These are phyloP conservation scores for Protula sp. DNA, from an alignment of 2,888 invertebrate species.

Conservation along the genomic window DNA sequence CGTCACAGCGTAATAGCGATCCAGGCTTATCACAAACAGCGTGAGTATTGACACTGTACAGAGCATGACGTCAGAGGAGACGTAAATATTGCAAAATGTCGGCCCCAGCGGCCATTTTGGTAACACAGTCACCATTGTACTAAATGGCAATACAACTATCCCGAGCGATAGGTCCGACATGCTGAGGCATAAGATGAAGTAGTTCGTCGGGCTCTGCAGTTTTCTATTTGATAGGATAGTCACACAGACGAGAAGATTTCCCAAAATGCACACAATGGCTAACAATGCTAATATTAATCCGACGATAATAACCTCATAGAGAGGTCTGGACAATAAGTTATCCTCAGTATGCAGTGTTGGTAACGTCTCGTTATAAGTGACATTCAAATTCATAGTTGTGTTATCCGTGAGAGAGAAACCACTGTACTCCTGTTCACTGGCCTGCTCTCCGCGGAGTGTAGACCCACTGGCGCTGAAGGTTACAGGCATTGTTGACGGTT, in stretches of 20 bases:
- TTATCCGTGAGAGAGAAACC: no score
- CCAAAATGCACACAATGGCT: slow-evolving; percentile 18
- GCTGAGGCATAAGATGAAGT: slow-evolving; percentile 21
- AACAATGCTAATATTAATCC: slow-evolving; percentile 14
- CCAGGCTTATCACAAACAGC: slow-evolving; percentile 25
- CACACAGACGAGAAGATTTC: slow-evolving; percentile 24
- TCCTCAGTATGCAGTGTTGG: neutral
- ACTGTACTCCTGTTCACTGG: no score
- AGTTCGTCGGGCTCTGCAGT: slow-evolving; percentile 22
- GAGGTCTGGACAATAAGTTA: neutral
- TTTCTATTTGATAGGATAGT: slow-evolving; percentile 18
- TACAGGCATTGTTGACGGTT: no score
- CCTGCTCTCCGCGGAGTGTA: no score
- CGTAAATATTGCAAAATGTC: slow-evolving; percentile 24
- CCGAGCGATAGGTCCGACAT: slow-evolving; percentile 23
- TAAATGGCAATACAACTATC: slow-evolving; percentile 22
- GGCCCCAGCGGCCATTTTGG: slow-evolving; percentile 23
- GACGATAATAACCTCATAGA: slow-evolving; percentile 13
- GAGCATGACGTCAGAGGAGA: slow-evolving; percentile 24
- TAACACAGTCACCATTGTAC: slow-evolving; percentile 18
- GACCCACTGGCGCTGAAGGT: no score
- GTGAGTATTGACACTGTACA: slow-evolving; percentile 27
- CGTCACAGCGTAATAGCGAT: slow-evolving; percentile 23
- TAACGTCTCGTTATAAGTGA: neutral
- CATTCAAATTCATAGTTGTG: neutral